Base-by-base conservation (phyloP, 2,113 vertebrate species). In the Procavia capensis region DNA sequence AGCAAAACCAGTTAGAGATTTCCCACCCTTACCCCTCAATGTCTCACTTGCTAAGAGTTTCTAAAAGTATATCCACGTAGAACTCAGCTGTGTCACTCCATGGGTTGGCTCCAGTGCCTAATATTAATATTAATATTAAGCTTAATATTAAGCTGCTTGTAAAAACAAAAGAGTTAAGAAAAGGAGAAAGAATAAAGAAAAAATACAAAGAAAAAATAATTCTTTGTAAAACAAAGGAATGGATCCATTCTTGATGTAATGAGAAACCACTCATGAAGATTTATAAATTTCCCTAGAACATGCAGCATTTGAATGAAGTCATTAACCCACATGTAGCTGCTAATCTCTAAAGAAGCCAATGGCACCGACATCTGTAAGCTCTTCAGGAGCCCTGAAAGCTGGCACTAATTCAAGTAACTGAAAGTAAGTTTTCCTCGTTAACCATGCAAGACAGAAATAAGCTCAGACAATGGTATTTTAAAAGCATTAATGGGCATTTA, bases 391-490 rank as follows among this genome's bases (percentile, higher is more conserved):
- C 63, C 25, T 54, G 66, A 90, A 72, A 34, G 39, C 17, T 76
- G 81, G 82, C 20, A 76, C 31, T 75, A 76, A 78, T 88, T 90
- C 39, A 85, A 89, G 14, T 90, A 36, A 79, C 50, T 85, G 43
- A 5, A 85, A 82, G 20, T 72, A 94, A 84, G 70, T 70, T 19
- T 85, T 79, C 79, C 78, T 68, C 31, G 79, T 29, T 68, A 66
- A 50, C 20, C 36, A 43, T 57, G 81, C 5, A 94, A 93, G 45
- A 81, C 64, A 22, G 31, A 85, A 75, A 39, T 85, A 19, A 85
- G 78, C 91, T 91, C 70, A 41, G 64, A 57, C 64, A n/a, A 87
- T 91, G 45, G 39, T 59, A 87, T 95, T 94, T 93, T 63, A 75
- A 79, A 90, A 84, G 50, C n/a, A 41, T 84, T 90, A 80, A 54